Conservation (phyloP, 92 coral and sea anemone genomes). For the Diadumene lineata region DNA sequence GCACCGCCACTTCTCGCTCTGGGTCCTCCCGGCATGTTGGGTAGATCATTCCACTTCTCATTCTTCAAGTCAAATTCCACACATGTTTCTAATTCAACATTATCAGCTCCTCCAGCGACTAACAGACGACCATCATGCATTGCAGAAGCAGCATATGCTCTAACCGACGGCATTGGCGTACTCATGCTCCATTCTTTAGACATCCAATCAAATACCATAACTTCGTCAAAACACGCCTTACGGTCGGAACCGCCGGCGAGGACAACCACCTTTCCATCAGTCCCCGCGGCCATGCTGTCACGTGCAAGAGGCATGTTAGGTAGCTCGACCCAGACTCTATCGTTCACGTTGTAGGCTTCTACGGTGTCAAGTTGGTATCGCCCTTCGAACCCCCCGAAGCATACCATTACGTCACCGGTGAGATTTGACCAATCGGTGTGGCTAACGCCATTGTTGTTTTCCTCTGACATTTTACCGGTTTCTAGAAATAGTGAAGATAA, state of each 20-base stretch:
- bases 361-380: conserved; percentile 60
- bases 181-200: conserved; percentile 58
- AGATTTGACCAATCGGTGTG: conserved; percentile 46
- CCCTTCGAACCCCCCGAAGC: conserved; percentile 78
- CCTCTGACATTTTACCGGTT: conserved; percentile 27
- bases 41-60: conserved; percentile 56
- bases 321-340: conserved; percentile 58
- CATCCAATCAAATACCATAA: conserved; percentile 66
- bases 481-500: not conserved
- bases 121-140: conserved; percentile 65
- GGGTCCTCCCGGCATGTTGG: conserved; percentile 65
- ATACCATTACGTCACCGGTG: conserved; percentile 71
- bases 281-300: conserved; percentile 74
- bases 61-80: conserved; percentile 65
- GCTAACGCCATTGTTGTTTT: conserved; percentile 35
- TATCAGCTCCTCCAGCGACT: conserved; percentile 72
- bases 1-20: conserved; percentile 72
- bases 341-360: conserved; percentile 56
- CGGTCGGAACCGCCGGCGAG: conserved; percentile 77
- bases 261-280: conserved; percentile 57
- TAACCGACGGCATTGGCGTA: conserved; percentile 51
- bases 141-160: conserved; percentile 60
- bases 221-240: conserved; percentile 52
- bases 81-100: conserved; percentile 55
- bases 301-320: conserved; percentile 73